A percentile compares a stretch with the other conserved stretches of the same genome.
Evolutionary conservation across 2,113 vertebrate species (phyloP).

Genomic region (Paradisaea rubra): DNA sequence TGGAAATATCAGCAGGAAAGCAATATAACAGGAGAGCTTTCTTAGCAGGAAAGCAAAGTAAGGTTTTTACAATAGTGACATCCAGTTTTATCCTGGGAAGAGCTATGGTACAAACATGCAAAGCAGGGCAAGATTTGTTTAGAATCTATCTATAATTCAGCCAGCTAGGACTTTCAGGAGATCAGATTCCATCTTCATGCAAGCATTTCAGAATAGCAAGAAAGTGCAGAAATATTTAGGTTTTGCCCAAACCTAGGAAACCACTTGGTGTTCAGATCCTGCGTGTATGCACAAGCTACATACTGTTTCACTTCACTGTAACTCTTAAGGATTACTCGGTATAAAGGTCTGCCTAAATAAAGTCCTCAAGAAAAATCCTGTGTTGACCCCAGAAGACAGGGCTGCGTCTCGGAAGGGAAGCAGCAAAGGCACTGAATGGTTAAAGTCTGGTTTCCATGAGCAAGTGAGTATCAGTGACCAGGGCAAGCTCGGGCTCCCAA

Average conservation of each 20-base stretch:
- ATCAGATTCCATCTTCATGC: neutral
- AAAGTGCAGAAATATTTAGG: neutral
- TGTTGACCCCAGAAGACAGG: neutral
- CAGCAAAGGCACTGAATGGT: neutral
- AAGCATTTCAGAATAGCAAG: neutral
- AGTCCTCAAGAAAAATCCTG: neutral
- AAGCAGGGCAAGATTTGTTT: neutral
- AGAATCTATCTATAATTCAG: neutral
- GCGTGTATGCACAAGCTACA: neutral
- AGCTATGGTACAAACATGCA: neutral
- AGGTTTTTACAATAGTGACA: neutral
- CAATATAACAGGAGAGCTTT: neutral
- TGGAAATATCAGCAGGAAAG: neutral
- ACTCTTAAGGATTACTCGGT: neutral
- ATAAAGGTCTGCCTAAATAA: neutral
- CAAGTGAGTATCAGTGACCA: rapidly evolving
- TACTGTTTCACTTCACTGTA: neutral
- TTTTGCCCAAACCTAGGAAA: neutral
- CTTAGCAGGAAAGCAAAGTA: neutral
- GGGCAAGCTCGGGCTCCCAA: neutral
- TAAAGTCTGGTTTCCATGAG: neutral
- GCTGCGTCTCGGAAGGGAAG: neutral
- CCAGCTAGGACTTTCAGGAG: neutral
- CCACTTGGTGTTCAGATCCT: neutral
- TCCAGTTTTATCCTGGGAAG: neutral